Evolutionary conservation across 2,888 invertebrate species (phyloP), one percentile per base, ranked within the genome.

Genomic region (Hedya salicella): DNA sequence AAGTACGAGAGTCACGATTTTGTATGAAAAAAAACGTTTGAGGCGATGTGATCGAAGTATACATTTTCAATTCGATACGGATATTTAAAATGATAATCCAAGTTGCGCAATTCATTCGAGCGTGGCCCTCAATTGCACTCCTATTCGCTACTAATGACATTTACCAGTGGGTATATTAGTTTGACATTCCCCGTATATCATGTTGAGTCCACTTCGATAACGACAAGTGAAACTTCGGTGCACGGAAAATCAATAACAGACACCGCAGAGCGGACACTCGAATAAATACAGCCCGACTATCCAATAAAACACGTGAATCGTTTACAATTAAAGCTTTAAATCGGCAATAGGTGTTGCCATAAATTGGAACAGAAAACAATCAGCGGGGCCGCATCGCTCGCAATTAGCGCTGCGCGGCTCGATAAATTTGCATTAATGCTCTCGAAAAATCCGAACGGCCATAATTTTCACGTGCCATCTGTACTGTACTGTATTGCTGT

Each of bases 261-360:
- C 85, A 88, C 90, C 91, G 78, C 90, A 89, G 75, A 78, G 85
- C 83, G 76, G 69, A 78, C 78, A 83, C 78, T 82, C 85, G 83
- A 87, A 91, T 91, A 91, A 91, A 92, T 90, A 90, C 85, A 78
- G 85, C 59, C 79, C 76, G 89, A 89, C 92, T 91, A 92, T 91
- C 91, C 91, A 91, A 92, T 92, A 92, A 92, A 92, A 89, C 91
- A 92, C 88, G 86, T 82, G 89, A 89, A 91, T 90, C 90, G 91
- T 89, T 91, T 89, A 91, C 91, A 91, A 92, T 92, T 92, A 91
- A 91, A 88, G 88, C 91, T 88, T 92, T 91, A 91, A 91, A 92
- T 91, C 91, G 91, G 91, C 91, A 90, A 91, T 91, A 91, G 92
- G 92, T 91, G 92, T 91, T 91, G 92, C 91, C 88, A 92, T 92